Evolutionary conservation across 2,888 invertebrate genomes (phyloP).

Genomic region (Dicroscelio sp.): DNA sequence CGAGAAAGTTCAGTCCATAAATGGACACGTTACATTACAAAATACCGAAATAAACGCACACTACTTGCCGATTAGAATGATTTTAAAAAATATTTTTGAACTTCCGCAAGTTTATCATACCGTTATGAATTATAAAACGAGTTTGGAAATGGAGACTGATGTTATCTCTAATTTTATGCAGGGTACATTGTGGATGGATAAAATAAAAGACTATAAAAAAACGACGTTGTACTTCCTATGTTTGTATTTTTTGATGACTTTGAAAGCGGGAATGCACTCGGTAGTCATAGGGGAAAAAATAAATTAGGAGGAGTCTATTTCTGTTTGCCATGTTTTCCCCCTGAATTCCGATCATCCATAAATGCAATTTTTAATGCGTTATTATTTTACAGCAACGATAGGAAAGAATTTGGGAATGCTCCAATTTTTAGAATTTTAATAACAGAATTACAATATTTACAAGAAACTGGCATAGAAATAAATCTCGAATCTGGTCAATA

Average conservation of each 20-base stretch:
- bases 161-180: no score
- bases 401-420: conserved; percentile 51
- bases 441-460: conserved; percentile 70
- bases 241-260: conserved; percentile 56
- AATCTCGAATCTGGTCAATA: background rate
- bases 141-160: no score
- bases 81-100: no score
- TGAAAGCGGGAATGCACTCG: conserved; percentile 34
- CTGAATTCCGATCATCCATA: conserved; percentile 45
- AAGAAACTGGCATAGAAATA: conserved; percentile 65
- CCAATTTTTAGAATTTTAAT: conserved; percentile 60
- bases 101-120: no score
- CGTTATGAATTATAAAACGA: no score
- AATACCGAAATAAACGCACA: no score
- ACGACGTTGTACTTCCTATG: no score
- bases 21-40: no score
- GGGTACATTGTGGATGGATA: no score
- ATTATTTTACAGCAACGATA: conserved; percentile 66
- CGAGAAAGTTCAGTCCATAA: no score
- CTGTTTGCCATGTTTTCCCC: conserved; percentile 51
- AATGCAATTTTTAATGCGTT: conserved; percentile 49
- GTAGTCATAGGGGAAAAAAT: conserved; percentile 11
- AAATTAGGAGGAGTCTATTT: conserved; percentile 52
- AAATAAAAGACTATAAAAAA: no score
- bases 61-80: no score